Percentiles rank a stretch among this genome's conserved stretches.
Conservation (phyloP, 2,888 invertebrate species). For the Patella depressa region DNA sequence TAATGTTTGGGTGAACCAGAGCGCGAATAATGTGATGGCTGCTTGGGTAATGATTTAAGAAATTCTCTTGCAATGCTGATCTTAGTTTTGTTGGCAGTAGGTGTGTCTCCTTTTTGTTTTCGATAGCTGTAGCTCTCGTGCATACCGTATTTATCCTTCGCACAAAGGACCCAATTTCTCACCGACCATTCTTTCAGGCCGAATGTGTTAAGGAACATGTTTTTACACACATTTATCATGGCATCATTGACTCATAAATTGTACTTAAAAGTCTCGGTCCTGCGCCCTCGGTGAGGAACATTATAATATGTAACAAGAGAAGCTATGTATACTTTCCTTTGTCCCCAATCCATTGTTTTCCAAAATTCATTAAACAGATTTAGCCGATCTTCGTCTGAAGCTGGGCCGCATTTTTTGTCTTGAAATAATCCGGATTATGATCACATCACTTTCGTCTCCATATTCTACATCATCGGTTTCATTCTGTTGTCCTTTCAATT, state of each 20-base stretch:
- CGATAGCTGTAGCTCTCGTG: neutral
- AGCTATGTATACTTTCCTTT: constrained; percentile 7
- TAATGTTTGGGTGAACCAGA: neutral
- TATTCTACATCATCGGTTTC: too few relatives aligned
- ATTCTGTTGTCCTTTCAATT: too few relatives aligned
- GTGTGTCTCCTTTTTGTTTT: neutral
- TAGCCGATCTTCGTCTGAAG: neutral
- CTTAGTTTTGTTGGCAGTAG: neutral
- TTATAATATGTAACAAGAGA: constrained; percentile 9
- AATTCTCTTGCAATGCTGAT: neutral
- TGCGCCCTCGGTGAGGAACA: neutral
- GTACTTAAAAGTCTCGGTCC: neutral
- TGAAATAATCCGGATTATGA: too few relatives aligned
- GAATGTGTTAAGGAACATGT: constrained; percentile 8
- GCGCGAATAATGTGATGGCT: constrained; percentile 15
- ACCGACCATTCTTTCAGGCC: neutral
- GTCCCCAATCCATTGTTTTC: neutral
- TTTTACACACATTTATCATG: constrained; percentile 2
- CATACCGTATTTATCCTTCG: neutral
- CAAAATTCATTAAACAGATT: neutral
- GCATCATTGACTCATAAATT: neutral
- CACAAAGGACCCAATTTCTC: neutral
- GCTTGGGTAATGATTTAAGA: neutral
- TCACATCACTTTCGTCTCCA: too few relatives aligned
- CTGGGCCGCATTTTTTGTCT: too few relatives aligned